These are phyloP conservation scores for Erpornis zantholeuca DNA, from an alignment of 2,113 vertebrate species.

Conservation along the genomic window DNA sequence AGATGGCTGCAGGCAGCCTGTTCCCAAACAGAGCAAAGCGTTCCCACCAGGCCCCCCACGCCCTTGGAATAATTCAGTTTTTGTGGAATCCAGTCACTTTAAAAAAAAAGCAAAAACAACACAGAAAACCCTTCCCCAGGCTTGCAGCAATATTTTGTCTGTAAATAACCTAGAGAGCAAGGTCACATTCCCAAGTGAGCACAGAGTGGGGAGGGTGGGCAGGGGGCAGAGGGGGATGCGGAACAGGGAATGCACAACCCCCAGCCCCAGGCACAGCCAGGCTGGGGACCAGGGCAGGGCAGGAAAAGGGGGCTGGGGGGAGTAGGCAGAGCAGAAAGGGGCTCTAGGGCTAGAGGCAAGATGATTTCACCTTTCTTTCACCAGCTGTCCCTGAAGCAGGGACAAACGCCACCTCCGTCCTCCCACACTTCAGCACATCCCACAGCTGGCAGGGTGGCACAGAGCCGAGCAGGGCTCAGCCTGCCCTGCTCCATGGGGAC, in stretches of 20 bases:
- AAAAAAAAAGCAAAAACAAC: background rate
- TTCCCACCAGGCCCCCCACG: background rate
- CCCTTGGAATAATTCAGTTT: background rate
- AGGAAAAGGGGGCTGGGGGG: background rate
- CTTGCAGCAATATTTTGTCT: constrained; percentile 60
- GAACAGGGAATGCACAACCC: background rate
- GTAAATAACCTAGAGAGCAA: constrained; percentile 55
- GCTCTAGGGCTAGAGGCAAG: background rate
- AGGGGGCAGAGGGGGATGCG: background rate
- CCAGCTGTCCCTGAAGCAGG: background rate
- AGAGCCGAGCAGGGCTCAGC: background rate
- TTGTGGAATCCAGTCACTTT: background rate
- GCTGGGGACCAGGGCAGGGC: background rate
- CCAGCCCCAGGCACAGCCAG: rapidly evolving
- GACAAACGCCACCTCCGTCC: background rate
- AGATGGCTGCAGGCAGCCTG: background rate
- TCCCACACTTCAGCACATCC: background rate
- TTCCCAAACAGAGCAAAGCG: background rate
- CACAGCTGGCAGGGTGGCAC: background rate
- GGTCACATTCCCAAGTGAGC: constrained; percentile 56
- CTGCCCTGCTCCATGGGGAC: rapidly evolving
- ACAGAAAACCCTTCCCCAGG: background rate
- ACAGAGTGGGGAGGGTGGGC: background rate
- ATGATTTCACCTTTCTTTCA: background rate
- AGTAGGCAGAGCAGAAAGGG: background rate